Percentiles rank a stretch among this genome's conserved stretches.
Conservation (phyloP, 2,797 vertebrate genomes). For the Acrossocheilus fasciatus region DNA sequence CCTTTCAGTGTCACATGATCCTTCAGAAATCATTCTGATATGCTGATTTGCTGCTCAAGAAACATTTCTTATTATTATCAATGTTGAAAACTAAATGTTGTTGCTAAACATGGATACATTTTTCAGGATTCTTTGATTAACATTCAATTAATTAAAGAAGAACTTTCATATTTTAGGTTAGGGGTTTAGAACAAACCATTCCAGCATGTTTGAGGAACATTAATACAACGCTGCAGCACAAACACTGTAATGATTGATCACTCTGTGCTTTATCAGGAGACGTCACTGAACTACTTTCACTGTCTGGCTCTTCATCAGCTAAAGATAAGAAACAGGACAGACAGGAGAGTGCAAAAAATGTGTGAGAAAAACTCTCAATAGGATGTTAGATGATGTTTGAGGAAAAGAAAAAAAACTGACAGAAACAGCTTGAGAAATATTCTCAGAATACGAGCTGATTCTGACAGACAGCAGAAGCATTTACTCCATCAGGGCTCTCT, state of each 20-base stretch:
- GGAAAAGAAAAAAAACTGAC: neutral
- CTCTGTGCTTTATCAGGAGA: slow-evolving; percentile 16
- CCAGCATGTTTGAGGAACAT: neutral
- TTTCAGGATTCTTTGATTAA: neutral
- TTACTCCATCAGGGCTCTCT: neutral
- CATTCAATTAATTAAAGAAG: neutral
- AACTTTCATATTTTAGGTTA: neutral
- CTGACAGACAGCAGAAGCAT: slow-evolving; percentile 6
- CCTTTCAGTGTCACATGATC: neutral
- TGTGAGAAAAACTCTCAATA: neutral
- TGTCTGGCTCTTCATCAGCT: slow-evolving; percentile 4
- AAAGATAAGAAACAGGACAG: slow-evolving; percentile 26
- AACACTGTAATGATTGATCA: neutral
- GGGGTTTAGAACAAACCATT: neutral
- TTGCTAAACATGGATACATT: neutral
- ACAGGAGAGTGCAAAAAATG: slow-evolving; percentile 24
- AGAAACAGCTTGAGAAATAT: slow-evolving; percentile 1
- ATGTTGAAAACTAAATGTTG: neutral
- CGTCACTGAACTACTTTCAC: slow-evolving; percentile 22
- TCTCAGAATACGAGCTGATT: neutral
- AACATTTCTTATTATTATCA: neutral
- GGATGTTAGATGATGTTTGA: neutral
- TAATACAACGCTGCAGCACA: neutral
- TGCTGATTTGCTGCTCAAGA: neutral
- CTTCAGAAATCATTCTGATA: neutral